Base-by-base conservation (phyloP, 2,888 invertebrate species). In the Temnothorax unifasciatus region DNA sequence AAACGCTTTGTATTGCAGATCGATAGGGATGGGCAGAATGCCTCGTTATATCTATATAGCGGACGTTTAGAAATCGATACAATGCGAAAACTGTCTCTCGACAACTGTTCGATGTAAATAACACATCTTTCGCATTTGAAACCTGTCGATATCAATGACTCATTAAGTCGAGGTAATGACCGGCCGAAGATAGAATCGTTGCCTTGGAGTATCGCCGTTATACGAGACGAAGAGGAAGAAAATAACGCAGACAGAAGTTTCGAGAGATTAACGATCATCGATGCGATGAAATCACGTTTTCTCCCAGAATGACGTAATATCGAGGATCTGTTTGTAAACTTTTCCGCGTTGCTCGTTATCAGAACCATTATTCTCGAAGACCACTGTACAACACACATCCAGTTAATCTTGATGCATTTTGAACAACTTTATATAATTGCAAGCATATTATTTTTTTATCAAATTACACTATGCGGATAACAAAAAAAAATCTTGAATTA, bases 261-360 rank as follows among this genome's bases (percentile, higher is more conserved):
- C 11, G 3, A 76, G 25, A 25, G 76, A 76, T 66, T 76, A 73
- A 79, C 44, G 79, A 59, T 29, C 77, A 34, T 4, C 41, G n/a
- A 9, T 2, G 18, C 29, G 47, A 44, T 6, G 18, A 64, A 44
- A 71, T 44, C 29, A 21, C 25, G 57, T 71, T 59, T 59, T n/a
- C 15, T 66, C 61, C n/a, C 15, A 54, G 4, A 11, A 6, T 66
- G n/a, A 15, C 63, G 34, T 57, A 71, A 59, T 59, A 59, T 84
- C 77, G 50, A 44, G 52, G 41, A 63, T 75, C 74, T 73, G 41
- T 76, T 85, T 38, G 47, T 71, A 50, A 82, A 52, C 63, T 25
- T 71, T 71, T 66, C 18, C 38, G 52, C 57, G 57, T 61, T 44
- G 66, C 57, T 83, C 64, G 83, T 86, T 87, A 83, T 85, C 83